Evolutionary conservation across 2,797 vertebrate genomes (phyloP).

Genomic region (Aplochiton taeniatus): DNA sequence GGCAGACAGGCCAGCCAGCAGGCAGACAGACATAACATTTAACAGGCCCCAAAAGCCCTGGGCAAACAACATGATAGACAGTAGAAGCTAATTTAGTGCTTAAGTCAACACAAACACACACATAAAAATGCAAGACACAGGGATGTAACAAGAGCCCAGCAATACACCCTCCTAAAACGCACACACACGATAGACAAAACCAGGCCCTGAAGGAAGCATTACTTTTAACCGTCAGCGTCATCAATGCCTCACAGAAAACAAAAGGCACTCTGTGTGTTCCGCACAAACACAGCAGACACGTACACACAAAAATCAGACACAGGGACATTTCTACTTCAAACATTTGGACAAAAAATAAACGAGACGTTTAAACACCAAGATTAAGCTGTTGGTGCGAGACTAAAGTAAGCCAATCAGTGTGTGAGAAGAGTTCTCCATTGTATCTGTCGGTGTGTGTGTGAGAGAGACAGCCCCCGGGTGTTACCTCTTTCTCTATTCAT

Average conservation of each 20-base stretch:
- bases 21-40: too few relatives aligned
- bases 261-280: conserved; percentile 45
- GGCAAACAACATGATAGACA: too few relatives aligned
- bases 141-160: conserved; percentile 37
- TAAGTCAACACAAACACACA: conserved; percentile 18
- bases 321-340: conserved; percentile 9
- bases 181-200: conserved; percentile 20
- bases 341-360: conserved; percentile 8
- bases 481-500: conserved; percentile 39
- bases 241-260: conserved; percentile 46
- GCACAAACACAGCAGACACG: conserved; percentile 52
- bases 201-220: conserved; percentile 24
- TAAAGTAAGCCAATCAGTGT: background rate
- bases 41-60: too few relatives aligned
- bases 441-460: conserved; percentile 5
- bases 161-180: conserved; percentile 28
- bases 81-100: background rate
- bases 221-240: conserved; percentile 50
- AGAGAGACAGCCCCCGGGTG: conserved; percentile 6
- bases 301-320: conserved; percentile 6
- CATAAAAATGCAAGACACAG: conserved; percentile 14
- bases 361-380: too few relatives aligned
- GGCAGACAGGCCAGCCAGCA: too few relatives aligned
- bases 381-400: too few relatives aligned
- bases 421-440: background rate